phyloP scores from a whole-genome alignment of 2,113 vertebrate species.

The Erythrolamprus reginae region DNA sequence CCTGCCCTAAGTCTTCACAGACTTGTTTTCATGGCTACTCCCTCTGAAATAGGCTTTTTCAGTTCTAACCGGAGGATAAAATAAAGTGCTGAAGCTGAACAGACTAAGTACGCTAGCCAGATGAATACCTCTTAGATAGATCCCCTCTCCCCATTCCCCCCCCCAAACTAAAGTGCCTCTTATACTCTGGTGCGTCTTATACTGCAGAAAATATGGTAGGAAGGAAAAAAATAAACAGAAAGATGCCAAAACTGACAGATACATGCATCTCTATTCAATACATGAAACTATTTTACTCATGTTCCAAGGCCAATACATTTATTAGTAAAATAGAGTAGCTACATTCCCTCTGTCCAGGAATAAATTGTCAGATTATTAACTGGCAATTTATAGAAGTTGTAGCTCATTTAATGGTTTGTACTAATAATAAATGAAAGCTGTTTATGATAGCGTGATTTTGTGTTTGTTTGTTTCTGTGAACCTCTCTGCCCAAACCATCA shows the following conservation, averaged over 20 bases:
- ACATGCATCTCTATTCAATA: not conserved
- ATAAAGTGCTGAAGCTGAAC: too few species aligned
- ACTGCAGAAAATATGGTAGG: too few species aligned
- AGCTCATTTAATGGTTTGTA: conserved; percentile 1
- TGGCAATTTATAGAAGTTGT: conserved; percentile 3
- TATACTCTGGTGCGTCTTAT: too few species aligned
- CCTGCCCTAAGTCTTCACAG: too few species aligned
- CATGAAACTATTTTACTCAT: conserved; percentile 8
- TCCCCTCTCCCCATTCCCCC: too few species aligned
- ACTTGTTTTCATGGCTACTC: too few species aligned
- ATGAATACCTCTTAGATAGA: too few species aligned
- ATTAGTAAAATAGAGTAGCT: not conserved
- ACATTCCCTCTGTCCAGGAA: not conserved
- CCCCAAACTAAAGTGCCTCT: too few species aligned
- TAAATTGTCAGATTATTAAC: conserved; percentile 44
- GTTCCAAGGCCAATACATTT: conserved; percentile 33
- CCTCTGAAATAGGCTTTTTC: too few species aligned
- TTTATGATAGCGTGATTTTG: not conserved
- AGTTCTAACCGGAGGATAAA: too few species aligned
- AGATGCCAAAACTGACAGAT: not conserved
- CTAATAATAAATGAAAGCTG: conserved; percentile 13
- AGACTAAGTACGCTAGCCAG: too few species aligned
- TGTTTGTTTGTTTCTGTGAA: not conserved
- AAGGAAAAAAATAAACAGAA: not conserved
- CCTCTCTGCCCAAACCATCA: not conserved